phyloP scores from a whole-genome alignment of 2,797 vertebrate genomes.

The Brachyrhaphis roseni region DNA sequence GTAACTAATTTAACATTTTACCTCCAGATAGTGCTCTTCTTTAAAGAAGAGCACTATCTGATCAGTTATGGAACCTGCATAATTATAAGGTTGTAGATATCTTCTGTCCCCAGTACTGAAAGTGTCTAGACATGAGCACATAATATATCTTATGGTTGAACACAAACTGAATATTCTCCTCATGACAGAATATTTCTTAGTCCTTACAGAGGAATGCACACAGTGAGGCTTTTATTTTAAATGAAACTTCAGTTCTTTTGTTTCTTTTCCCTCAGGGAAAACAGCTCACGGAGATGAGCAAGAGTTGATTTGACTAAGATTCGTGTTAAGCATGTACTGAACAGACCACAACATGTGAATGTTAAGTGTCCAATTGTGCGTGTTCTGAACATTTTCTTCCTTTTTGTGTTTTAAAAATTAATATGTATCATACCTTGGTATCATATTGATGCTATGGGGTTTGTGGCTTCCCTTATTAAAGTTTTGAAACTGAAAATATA shows the following conservation, averaged over 20 bases:
- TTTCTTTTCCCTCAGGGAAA: background rate
- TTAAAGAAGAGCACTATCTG: conserved; percentile 57
- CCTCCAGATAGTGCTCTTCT: conserved; percentile 28
- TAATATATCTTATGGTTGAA: conserved; percentile 43
- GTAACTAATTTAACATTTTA: conserved; percentile 66
- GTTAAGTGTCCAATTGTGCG: background rate
- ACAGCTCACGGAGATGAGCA: background rate
- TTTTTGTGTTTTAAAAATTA: background rate
- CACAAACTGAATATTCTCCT: conserved; percentile 49
- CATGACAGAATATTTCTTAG: conserved; percentile 34
- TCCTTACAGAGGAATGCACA: conserved; percentile 42
- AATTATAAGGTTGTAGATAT: conserved; percentile 52
- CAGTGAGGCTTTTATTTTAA: conserved; percentile 4
- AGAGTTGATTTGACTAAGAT: background rate
- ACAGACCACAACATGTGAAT: background rate
- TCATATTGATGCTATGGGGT: too few species aligned
- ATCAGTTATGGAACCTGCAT: conserved; percentile 74
- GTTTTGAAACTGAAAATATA: background rate
- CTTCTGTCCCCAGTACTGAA: conserved; percentile 14
- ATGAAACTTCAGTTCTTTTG: background rate
- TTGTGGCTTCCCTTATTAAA: background rate
- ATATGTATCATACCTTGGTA: background rate
- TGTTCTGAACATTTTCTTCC: background rate
- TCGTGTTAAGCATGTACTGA: background rate
- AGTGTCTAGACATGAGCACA: conserved; percentile 46